Base-by-base conservation (phyloP, 1,140 invertebrate species). In the Theocolax elegans region DNA sequence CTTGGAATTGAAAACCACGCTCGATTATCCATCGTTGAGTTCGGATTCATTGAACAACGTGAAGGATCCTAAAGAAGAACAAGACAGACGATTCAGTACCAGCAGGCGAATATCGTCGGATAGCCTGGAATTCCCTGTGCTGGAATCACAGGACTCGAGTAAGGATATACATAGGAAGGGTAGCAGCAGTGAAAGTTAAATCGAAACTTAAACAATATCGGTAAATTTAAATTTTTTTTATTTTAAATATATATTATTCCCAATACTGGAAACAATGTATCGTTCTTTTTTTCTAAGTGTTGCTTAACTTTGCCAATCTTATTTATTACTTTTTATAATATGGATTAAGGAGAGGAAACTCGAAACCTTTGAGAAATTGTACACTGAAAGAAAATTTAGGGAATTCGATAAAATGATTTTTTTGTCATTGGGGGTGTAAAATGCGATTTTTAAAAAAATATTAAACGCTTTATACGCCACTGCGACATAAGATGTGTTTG, bases 21-120 rank as follows among this genome's bases (percentile, higher is more conserved):
- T 86, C 3, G 84, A 86, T 67, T 80, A 79, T 67, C 84, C 85
- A 3, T 86, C 84, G 0, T 60, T 86, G 12, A 85, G 85, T 60
- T 85, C 85, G 4, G 85, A 86, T 54, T 85, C 85, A 3, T 59
- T 86, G 27, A 85, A 86, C 21, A 85, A 85, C 53, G 74, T 85
- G 0, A 73, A 76, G 23, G 84, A 85, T 38, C 13, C 77, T 0
- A 79, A 76, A 27, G 83, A 85, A 12, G 67, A 72, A 3, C 76
- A 76, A 8, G 25, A 72, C 23, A 81, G 79, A 21, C 75, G 66
- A 21, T 81, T 78, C 49, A 76, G 76, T 25, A 79, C 73, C 53
- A 76, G 56, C 29, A 81, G 84, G 67, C 79, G 83, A 15, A 84
- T 86, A 15, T 86, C 85, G 0, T 86, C 84, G 23, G 85, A 85